A percentile compares a stretch with the other conserved stretches of the same genome.
phyloP scores from a whole-genome alignment of 2,888 invertebrate genomes.

The Clanis bilineata region DNA sequence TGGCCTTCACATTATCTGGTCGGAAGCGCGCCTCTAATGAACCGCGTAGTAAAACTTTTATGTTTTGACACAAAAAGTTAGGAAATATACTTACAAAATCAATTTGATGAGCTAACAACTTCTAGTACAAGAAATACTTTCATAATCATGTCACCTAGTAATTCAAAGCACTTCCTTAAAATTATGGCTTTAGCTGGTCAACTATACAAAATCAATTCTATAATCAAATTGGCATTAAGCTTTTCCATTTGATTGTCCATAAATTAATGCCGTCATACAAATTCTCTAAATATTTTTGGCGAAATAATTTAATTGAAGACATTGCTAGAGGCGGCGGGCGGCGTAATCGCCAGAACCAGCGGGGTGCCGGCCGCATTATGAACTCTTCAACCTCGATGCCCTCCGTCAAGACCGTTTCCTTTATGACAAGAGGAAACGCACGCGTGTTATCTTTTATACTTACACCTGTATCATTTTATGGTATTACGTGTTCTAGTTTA shows the following conservation, averaged over 20 bases:
- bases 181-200: neutral
- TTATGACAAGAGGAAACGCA: slow-evolving; percentile 48
- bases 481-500: slow-evolving; percentile 18
- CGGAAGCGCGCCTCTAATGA: slow-evolving; percentile 58
- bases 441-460: slow-evolving; percentile 49
- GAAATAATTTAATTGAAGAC: slow-evolving; percentile 27
- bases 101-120: neutral
- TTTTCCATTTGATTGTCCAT: neutral
- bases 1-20: slow-evolving; percentile 64
- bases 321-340: slow-evolving; percentile 32
- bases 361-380: slow-evolving; percentile 51
- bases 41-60: slow-evolving; percentile 53
- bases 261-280: slow-evolving; percentile 22
- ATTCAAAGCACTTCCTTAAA: neutral
- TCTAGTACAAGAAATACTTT: neutral
- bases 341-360: slow-evolving; percentile 45
- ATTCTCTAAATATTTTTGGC: slow-evolving; percentile 25
- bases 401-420: slow-evolving; percentile 54
- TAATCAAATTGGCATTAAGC: neutral
- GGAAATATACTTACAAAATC: neutral
- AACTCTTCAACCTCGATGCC: slow-evolving; percentile 60
- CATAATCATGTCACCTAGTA: neutral
- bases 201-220: neutral
- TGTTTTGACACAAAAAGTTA: slow-evolving; percentile 16
- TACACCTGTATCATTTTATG: slow-evolving; percentile 39